phyloP scores from a whole-genome alignment of 2,113 vertebrate species.

The Micronycteris hirsuta region DNA sequence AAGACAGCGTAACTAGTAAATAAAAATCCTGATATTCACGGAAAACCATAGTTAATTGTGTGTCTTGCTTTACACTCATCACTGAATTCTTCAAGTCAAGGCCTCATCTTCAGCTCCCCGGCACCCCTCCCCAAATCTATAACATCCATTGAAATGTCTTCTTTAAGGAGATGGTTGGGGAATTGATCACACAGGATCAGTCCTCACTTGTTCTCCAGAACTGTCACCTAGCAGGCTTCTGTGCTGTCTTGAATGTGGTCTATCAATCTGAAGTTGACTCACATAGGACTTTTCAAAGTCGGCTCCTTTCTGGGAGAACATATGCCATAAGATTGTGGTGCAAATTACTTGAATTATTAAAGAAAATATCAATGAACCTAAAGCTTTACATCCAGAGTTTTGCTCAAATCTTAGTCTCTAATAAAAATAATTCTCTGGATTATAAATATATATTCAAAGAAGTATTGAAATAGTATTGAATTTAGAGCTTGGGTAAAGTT shows the following conservation, averaged over 20 bases:
- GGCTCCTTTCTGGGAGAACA: neutral
- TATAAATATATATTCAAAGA: neutral
- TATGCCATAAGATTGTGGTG: neutral
- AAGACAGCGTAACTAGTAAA: neutral
- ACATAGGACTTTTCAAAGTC: neutral
- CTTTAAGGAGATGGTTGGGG: neutral
- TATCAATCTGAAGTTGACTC: neutral
- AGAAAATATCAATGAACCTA: neutral
- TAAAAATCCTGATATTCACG: neutral
- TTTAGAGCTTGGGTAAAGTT: neutral
- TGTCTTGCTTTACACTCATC: neutral
- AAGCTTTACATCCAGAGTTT: neutral
- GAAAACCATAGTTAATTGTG: neutral
- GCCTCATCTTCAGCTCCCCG: neutral
- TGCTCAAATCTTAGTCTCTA: neutral
- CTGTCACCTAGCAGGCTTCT: neutral
- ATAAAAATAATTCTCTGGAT: neutral
- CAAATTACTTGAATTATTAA: neutral
- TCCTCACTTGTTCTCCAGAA: too few species aligned
- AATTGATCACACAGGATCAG: neutral
- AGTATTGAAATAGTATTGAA: neutral
- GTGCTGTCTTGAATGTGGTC: neutral
- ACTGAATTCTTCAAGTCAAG: neutral
- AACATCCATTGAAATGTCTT: neutral
- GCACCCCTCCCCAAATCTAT: rapidly evolving